Conservation (phyloP, 2,797 vertebrate species). For the Propithecus perrieri region DNA sequence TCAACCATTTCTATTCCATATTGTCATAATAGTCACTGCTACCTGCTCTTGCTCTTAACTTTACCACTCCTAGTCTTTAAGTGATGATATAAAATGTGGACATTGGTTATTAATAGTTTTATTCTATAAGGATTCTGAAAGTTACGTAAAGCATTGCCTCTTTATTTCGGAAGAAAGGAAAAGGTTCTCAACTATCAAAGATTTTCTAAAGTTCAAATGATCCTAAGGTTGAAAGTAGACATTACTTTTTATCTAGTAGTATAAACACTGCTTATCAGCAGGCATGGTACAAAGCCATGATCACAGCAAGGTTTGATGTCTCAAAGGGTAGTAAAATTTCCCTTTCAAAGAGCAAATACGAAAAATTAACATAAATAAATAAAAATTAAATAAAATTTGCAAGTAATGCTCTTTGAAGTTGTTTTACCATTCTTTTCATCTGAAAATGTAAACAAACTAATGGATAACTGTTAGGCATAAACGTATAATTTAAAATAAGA, state of each 20-base stretch:
- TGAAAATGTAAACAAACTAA: background rate
- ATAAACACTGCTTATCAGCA: background rate
- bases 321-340: background rate
- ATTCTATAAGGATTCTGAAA: slow-evolving; percentile 33
- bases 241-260: background rate
- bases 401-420: background rate
- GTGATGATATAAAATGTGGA: background rate
- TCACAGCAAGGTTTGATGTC: background rate
- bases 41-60: background rate
- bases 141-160: background rate
- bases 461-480: background rate
- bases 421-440: background rate
- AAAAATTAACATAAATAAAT: background rate
- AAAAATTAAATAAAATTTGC: background rate
- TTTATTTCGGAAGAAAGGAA: slow-evolving; percentile 51
- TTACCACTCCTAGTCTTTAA: background rate
- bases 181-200: slow-evolving; percentile 37
- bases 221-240: slow-evolving; percentile 14
- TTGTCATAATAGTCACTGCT: background rate
- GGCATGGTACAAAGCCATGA: background rate
- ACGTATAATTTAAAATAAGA: background rate
- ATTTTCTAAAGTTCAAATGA: slow-evolving; percentile 46
- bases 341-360: background rate
- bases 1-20: background rate
- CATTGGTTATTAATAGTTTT: slow-evolving; percentile 38